phyloP scores from a whole-genome alignment of 2,888 invertebrate species.

The Drosophila birchii region DNA sequence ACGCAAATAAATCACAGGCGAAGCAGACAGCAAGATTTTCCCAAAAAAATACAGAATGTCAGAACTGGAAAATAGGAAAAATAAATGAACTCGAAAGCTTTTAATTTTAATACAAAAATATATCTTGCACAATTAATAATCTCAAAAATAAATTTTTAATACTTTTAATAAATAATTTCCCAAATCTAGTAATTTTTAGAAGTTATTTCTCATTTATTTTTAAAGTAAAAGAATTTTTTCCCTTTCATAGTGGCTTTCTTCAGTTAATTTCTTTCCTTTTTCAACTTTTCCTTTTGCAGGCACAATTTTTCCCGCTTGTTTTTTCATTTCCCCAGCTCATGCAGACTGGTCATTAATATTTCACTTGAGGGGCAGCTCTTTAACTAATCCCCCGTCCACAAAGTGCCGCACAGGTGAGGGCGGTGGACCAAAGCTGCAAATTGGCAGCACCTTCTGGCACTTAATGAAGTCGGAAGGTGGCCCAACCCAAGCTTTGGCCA shows the following conservation, averaged over 20 bases:
- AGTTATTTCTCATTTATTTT: not conserved
- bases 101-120: too few species aligned
- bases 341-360: slow-evolving; percentile 53
- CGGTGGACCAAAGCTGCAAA: slow-evolving; percentile 12
- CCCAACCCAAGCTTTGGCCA: not conserved
- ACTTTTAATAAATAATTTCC: not conserved
- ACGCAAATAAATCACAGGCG: slow-evolving; percentile 56
- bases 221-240: too few species aligned
- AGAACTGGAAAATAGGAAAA: not conserved
- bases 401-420: slow-evolving; percentile 22
- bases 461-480: slow-evolving; percentile 49
- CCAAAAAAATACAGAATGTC: slow-evolving; percentile 9
- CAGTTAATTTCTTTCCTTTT: not conserved
- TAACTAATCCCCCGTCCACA: slow-evolving; percentile 17
- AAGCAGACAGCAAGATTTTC: slow-evolving; percentile 14
- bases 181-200: not conserved
- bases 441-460: slow-evolving; percentile 60
- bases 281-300: not conserved
- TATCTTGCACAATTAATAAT: not conserved
- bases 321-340: not conserved
- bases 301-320: not conserved
- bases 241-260: not conserved
- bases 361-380: slow-evolving; percentile 41
- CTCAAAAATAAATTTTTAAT: not conserved
- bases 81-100: slow-evolving; percentile 13